Conservation (phyloP, 2,113 vertebrate species). For the Equus przewalskii region DNA sequence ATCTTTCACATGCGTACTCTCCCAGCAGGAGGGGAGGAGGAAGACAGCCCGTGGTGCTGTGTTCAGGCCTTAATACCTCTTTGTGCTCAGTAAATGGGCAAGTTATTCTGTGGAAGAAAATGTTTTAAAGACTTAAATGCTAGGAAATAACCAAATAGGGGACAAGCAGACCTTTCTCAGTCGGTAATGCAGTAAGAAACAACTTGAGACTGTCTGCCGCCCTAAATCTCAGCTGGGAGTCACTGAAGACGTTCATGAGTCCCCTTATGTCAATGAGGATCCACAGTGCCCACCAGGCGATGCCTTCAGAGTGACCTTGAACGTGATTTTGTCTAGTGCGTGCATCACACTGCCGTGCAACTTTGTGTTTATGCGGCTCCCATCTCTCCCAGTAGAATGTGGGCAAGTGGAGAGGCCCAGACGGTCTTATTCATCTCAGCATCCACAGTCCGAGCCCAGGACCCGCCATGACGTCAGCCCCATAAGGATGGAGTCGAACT, state of each 20-base stretch:
- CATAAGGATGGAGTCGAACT: rapidly evolving
- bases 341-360: background rate
- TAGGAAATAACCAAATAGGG: background rate
- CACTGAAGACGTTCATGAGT: background rate
- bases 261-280: background rate
- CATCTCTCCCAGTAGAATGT: background rate
- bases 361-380: background rate
- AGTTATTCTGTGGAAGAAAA: background rate
- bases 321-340: rapidly evolving
- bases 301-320: background rate
- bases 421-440: too few species aligned
- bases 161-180: background rate
- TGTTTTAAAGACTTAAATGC: background rate
- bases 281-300: rapidly evolving
- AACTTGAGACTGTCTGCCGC: background rate
- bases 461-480: background rate
- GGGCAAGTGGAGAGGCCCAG: rapidly evolving
- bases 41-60: background rate
- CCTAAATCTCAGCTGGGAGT: background rate
- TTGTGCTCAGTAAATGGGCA: background rate
- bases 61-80: background rate
- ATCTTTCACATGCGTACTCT: background rate
- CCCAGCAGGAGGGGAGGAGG: background rate
- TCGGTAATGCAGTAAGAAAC: background rate
- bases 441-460: background rate